phyloP scores from a whole-genome alignment of 2,797 vertebrate species.

The Anguilla anguilla region DNA sequence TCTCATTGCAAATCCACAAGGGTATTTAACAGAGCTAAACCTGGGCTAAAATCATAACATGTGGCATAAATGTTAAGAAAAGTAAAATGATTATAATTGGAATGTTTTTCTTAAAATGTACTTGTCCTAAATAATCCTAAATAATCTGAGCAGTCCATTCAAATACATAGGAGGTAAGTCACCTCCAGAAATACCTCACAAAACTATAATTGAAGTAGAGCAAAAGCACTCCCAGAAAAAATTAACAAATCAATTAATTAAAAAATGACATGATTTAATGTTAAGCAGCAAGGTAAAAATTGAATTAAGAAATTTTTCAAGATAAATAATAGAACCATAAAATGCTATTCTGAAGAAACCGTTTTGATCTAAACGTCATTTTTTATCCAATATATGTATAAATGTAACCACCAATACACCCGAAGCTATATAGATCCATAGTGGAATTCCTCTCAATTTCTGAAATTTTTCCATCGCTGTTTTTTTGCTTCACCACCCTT shows the following conservation, averaged over 20 bases:
- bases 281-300: constrained; percentile 18
- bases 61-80: neutral
- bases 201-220: neutral
- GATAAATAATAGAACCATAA: neutral
- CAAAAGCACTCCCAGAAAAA: neutral
- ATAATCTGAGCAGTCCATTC: neutral
- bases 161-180: neutral
- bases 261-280: neutral
- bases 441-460: neutral
- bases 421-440: too few relatives aligned
- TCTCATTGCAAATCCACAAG: neutral
- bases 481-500: neutral
- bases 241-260: neutral
- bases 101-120: neutral
- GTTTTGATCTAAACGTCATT: neutral
- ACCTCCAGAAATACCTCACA: neutral
- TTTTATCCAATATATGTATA: too few relatives aligned
- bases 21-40: neutral
- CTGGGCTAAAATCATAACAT: neutral
- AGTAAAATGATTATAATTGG: neutral
- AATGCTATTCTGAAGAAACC: neutral
- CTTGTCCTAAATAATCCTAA: neutral
- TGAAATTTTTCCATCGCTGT: neutral
- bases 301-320: constrained; percentile 5
- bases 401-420: neutral